Evolutionary conservation across 2,888 invertebrate species (phyloP).

Genomic region (Metalampra italica): DNA sequence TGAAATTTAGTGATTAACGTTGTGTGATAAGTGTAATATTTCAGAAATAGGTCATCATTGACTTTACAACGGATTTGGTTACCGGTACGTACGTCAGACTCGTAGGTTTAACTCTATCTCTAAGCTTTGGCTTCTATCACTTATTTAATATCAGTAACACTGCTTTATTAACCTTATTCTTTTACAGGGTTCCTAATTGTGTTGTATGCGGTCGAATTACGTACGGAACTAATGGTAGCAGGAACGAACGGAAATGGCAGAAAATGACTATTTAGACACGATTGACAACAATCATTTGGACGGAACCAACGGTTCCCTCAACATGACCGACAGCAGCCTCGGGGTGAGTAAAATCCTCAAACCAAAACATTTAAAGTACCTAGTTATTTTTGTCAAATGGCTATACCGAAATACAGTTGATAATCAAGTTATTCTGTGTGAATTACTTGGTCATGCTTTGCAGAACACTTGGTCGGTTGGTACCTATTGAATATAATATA

Average conservation of each 20-base stretch:
- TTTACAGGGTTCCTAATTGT: conserved; percentile 43
- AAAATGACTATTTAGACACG: conserved; percentile 74
- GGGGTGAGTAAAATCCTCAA: conserved; percentile 50
- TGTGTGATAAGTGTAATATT: conserved; percentile 47
- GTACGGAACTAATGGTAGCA: conserved; percentile 44
- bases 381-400: neutral
- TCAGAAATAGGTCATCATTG: conserved; percentile 55
- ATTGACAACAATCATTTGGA: conserved; percentile 77
- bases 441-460: conserved; percentile 10
- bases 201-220: conserved; percentile 29
- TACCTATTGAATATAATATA: too few relatives aligned
- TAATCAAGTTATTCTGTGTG: neutral
- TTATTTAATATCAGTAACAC: conserved; percentile 22
- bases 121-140: conserved; percentile 30
- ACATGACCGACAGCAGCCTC: conserved; percentile 72
- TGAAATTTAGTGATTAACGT: conserved; percentile 28
- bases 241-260: conserved; percentile 62
- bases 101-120: too few relatives aligned
- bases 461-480: conserved; percentile 1
- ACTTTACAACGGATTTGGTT: conserved; percentile 60
- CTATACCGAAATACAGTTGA: neutral
- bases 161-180: conserved; percentile 11
- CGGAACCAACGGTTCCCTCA: conserved; percentile 80
- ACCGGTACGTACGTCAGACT: conserved; percentile 72
- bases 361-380: neutral